These are phyloP conservation scores for Spodoptera frugiperda DNA, from an alignment of 1,140 invertebrate genomes.

Conservation along the genomic window DNA sequence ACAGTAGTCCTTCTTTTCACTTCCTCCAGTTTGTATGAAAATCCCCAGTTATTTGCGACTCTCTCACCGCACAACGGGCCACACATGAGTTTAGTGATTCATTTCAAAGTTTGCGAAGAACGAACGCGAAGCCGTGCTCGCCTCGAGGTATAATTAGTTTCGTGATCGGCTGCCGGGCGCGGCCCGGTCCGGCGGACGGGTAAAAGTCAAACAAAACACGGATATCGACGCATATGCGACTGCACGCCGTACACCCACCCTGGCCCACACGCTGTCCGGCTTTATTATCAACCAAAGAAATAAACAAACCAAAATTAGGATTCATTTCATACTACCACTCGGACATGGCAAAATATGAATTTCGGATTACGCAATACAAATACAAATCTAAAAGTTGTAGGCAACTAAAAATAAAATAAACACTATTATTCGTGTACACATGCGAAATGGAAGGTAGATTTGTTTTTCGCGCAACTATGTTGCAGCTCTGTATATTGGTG, in stretches of 20 bases:
- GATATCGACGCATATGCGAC: conserved; percentile 60
- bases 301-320: conserved; percentile 20
- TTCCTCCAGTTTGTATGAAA: conserved; percentile 23
- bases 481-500: conserved; percentile 24
- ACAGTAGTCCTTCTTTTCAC: background rate
- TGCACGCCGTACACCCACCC: conserved; percentile 33
- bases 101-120: conserved; percentile 72
- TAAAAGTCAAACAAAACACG: conserved; percentile 71
- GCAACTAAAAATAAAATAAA: conserved; percentile 11
- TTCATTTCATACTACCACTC: conserved; percentile 9
- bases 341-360: conserved; percentile 8
- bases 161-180: conserved; percentile 59
- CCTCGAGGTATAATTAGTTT: conserved; percentile 78
- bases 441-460: background rate
- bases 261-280: conserved; percentile 9
- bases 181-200: conserved; percentile 41
- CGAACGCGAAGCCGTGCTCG: conserved; percentile 62
- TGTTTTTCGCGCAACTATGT: conserved; percentile 9
- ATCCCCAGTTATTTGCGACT: conserved; percentile 11
- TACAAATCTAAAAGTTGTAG: background rate
- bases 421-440: background rate
- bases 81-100: conserved; percentile 61
- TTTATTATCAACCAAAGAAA: conserved; percentile 33
- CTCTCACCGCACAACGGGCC: conserved; percentile 42
- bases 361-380: background rate